Conservation (phyloP, 2,888 invertebrate genomes). For the Chromoteleia sp. region DNA sequence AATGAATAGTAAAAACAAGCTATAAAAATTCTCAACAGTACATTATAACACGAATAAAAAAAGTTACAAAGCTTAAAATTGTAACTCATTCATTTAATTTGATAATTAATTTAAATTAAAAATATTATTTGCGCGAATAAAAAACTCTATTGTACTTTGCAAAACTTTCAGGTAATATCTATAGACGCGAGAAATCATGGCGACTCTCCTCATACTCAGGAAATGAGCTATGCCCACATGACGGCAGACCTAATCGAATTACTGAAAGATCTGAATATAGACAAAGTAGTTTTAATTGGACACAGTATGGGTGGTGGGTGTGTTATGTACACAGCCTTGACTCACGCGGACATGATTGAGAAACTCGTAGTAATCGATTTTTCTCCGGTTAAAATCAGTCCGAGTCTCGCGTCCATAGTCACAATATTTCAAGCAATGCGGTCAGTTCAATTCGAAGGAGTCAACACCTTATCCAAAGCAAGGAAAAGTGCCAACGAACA, state of each 20-base stretch:
- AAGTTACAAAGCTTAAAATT: too few species aligned
- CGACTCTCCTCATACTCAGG: slow-evolving; percentile 92
- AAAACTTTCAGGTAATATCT: slow-evolving; percentile 87
- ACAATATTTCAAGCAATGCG: slow-evolving; percentile 89
- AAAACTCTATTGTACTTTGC: too few species aligned
- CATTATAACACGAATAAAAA: too few species aligned
- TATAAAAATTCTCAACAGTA: too few species aligned
- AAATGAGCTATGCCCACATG: slow-evolving; percentile 91
- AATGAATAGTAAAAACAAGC: too few species aligned
- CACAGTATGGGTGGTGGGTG: slow-evolving; percentile 99
- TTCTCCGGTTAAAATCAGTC: slow-evolving; percentile 88
- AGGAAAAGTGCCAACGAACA: slow-evolving; percentile 89
- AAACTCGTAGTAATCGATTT: slow-evolving; percentile 90
- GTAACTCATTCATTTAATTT: too few species aligned
- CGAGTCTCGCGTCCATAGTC: slow-evolving; percentile 87
- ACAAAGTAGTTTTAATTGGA: slow-evolving; percentile 90
- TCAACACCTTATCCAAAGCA: slow-evolving; percentile 89
- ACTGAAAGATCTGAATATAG: slow-evolving; percentile 87
- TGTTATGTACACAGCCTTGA: slow-evolving; percentile 93
- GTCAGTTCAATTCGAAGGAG: slow-evolving; percentile 86
- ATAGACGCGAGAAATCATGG: slow-evolving; percentile 98
- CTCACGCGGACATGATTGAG: slow-evolving; percentile 88
- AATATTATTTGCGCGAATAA: too few species aligned
- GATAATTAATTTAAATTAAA: too few species aligned
- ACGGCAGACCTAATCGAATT: slow-evolving; percentile 90